phyloP scores from a whole-genome alignment of 2,113 vertebrate species.

The Perccottus glenii region DNA sequence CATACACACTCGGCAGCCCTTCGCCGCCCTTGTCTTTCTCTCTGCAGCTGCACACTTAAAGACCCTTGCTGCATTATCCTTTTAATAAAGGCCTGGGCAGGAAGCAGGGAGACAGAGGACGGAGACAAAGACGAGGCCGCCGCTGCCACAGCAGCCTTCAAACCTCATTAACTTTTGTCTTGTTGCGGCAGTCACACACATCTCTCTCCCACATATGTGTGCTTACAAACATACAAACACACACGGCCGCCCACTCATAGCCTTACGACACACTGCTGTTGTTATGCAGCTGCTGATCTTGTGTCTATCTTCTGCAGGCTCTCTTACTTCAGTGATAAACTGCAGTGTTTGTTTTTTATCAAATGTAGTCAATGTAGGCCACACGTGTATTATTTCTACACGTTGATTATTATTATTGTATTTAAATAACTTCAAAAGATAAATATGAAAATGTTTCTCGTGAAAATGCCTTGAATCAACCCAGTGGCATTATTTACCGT shows the following conservation, averaged over 20 bases:
- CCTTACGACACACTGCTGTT: slow-evolving; percentile 2
- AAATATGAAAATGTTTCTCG: too few species aligned
- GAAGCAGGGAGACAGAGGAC: slow-evolving; percentile 74
- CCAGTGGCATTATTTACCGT: too few species aligned
- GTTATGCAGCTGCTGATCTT: slow-evolving; percentile 49
- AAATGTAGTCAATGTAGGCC: slow-evolving; percentile 1
- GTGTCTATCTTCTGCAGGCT: slow-evolving; percentile 2
- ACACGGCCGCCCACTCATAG: neutral
- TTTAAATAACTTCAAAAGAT: too few species aligned
- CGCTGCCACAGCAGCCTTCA: slow-evolving; percentile 76
- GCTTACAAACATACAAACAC: slow-evolving; percentile 25
- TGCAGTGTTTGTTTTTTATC: slow-evolving; percentile 20
- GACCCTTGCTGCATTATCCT: slow-evolving; percentile 76
- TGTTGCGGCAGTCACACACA: slow-evolving; percentile 64
- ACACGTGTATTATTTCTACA: neutral
- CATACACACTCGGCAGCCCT: slow-evolving; percentile 28
- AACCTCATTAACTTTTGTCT: slow-evolving; percentile 82
- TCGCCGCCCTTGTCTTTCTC: slow-evolving; percentile 62
- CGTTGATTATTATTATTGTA: too few species aligned
- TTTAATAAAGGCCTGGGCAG: slow-evolving; percentile 76
- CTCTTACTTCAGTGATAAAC: slow-evolving; percentile 3
- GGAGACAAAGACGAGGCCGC: slow-evolving; percentile 71
- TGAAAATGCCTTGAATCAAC: too few species aligned
- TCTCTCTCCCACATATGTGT: slow-evolving; percentile 6
- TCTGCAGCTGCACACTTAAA: slow-evolving; percentile 80